phyloP scores from a whole-genome alignment of 2,888 invertebrate species.

The Catocala nupta region DNA sequence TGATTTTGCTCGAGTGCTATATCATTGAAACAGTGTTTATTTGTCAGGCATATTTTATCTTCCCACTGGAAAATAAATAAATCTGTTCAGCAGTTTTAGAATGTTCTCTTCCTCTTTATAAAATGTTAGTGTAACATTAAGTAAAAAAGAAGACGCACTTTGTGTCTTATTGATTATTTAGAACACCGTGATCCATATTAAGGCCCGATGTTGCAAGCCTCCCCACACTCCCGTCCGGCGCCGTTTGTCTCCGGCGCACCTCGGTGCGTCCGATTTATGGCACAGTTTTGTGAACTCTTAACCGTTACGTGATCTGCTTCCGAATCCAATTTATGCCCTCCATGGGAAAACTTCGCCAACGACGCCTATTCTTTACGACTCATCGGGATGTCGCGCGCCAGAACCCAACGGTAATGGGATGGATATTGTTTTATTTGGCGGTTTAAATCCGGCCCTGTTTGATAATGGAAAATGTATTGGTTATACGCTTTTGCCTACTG shows the following conservation, averaged over 20 bases:
- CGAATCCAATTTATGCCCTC: constrained; percentile 86
- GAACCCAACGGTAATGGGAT: constrained; percentile 57
- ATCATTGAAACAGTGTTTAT: no score
- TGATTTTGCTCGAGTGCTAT: no score
- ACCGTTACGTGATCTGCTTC: constrained; percentile 87
- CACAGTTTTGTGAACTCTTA: constrained; percentile 87
- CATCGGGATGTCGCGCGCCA: constrained; percentile 68
- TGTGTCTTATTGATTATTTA: no score
- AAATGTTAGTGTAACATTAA: background rate
- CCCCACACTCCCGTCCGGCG: constrained; percentile 66
- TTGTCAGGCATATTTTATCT: no score
- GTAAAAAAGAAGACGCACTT: no score
- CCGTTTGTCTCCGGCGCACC: constrained; percentile 87
- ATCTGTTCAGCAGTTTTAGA: no score
- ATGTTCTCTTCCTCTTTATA: no score
- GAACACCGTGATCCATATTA: constrained; percentile 32
- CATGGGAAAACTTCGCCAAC: constrained; percentile 81
- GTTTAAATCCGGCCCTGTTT: constrained; percentile 17
- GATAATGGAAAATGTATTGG: constrained; percentile 1
- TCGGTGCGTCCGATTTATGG: constrained; percentile 86
- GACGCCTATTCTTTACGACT: constrained; percentile 84
- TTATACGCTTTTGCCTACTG: background rate
- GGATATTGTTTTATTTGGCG: constrained; percentile 56
- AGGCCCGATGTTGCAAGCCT: constrained; percentile 44
- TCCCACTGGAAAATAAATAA: no score